Base-by-base conservation (phyloP, 2,797 vertebrate genomes). In the Siniperca scherzeri region DNA sequence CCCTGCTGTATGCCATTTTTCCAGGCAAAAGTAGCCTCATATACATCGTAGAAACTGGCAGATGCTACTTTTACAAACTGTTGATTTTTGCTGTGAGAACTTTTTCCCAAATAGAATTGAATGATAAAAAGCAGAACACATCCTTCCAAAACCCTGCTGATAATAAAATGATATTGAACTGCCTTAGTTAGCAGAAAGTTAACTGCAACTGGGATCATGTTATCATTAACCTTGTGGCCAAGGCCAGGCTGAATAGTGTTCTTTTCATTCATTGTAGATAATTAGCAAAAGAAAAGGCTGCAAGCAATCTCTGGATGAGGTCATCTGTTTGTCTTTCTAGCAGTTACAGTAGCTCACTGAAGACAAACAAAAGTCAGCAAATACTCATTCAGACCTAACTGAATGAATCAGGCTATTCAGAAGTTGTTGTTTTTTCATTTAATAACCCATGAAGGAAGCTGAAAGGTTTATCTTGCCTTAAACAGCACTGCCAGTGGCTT, bases 381-480 rank as follows among this genome's bases (percentile, higher is more conserved):
- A 44, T 9, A 46, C 40, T 33, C 12, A 50, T 61, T 11, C 16
- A 62, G 19, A 74, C 42, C 46, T 25, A 8, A 44, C 70, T 12
- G 55, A 50, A 46, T 30, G 55, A 83, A 77, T 53, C n/a, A 42
- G 40, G 27, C 27, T 33, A 25, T 59, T 55, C 33, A 68, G 17
- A 80, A 10, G n/a, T 44, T 42, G 17, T 10, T 25, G 38, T 3
- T 36, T 46, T 44, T 10, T 25, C 30, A 50, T 70, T 67, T 59
- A 69, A 69, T 59, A 30, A 80, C 13, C 12, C 13, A n/a, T 0
- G 7, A 22, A 76, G 65, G 79, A 91, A 85, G 70, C 74, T 11
- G 50, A 25, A 2, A 38, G 48, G 25, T 68, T 78, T 81, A 90
- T 91, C 88, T 69, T 1, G 14, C 46, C 44, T 62, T n/a, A 27